phyloP scores from a whole-genome alignment of 2,797 vertebrate species.

The Anniella stebbinsi region DNA sequence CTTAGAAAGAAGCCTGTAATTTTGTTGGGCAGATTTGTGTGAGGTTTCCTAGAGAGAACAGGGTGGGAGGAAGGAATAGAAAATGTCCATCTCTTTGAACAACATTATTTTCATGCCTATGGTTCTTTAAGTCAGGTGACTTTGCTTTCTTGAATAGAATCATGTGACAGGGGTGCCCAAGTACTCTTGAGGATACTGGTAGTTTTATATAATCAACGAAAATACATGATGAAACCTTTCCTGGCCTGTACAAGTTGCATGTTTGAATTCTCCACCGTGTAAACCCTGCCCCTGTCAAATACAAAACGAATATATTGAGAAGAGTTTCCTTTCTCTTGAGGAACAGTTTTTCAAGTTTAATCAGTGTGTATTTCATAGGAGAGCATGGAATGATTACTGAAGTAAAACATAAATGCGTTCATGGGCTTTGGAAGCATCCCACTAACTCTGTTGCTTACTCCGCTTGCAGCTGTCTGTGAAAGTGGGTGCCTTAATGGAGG shows the following conservation, averaged over 20 bases:
- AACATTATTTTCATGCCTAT: not conserved
- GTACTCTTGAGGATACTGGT: no score
- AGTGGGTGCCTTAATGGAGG: constrained; percentile 95
- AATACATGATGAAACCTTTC: no score
- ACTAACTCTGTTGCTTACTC: constrained; percentile 45
- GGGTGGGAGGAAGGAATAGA: not conserved
- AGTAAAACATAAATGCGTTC: not conserved
- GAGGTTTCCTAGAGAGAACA: constrained; percentile 13
- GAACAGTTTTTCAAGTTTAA: not conserved
- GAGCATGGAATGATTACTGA: not conserved
- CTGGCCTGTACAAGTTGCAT: not conserved
- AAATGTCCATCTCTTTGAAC: not conserved
- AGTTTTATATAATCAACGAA: not conserved
- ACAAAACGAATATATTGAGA: not conserved
- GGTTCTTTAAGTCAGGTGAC: not conserved
- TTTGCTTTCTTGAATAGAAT: no score
- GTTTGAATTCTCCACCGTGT: not conserved
- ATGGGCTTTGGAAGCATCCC: not conserved
- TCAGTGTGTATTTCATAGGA: not conserved
- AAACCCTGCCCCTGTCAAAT: not conserved
- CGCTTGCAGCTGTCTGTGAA: constrained; percentile 92
- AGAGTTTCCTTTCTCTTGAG: not conserved
- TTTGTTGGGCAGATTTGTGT: not conserved
- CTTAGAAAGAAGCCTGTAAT: constrained; percentile 22
- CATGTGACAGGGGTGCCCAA: not conserved